These are phyloP conservation scores for Malurus cyaneus DNA, from an alignment of 2,113 vertebrate genomes.

Conservation along the genomic window DNA sequence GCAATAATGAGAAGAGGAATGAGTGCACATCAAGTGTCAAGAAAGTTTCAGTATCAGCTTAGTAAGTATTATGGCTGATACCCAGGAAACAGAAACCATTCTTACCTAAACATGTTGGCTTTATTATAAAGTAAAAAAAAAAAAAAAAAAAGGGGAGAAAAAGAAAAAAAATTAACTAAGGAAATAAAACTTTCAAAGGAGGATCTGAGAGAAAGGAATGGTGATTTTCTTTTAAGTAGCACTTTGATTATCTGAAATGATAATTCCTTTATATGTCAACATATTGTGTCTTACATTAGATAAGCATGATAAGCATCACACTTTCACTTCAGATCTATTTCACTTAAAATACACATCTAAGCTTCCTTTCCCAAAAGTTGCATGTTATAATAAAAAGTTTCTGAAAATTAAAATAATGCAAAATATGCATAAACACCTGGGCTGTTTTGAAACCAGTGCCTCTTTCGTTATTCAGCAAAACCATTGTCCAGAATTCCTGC, in stretches of 20 bases:
- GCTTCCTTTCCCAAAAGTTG: neutral
- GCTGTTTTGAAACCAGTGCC: neutral
- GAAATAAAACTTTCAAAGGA: conserved; percentile 45
- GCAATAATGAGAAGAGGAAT: conserved; percentile 56
- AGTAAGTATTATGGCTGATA: conserved; percentile 47
- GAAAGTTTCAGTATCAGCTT: conserved; percentile 60
- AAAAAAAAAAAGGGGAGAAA: conserved; percentile 20
- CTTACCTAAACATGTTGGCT: conserved; percentile 49
- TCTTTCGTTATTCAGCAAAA: neutral
- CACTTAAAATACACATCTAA: neutral
- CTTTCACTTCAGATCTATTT: neutral
- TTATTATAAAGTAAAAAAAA: conserved; percentile 42
- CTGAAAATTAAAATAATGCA: neutral
- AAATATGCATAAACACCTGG: neutral
- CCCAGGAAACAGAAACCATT: conserved; percentile 64
- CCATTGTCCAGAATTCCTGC: neutral
- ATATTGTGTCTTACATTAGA: neutral
- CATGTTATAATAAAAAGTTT: neutral
- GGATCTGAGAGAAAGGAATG: neutral
- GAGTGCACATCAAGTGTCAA: neutral
- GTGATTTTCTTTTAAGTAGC: neutral
- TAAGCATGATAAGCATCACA: neutral
- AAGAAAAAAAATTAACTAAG: neutral
- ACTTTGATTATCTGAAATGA: neutral
- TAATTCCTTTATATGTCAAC: neutral